Base-by-base conservation (phyloP, 2,113 vertebrate species). In the Corapipo altera region DNA sequence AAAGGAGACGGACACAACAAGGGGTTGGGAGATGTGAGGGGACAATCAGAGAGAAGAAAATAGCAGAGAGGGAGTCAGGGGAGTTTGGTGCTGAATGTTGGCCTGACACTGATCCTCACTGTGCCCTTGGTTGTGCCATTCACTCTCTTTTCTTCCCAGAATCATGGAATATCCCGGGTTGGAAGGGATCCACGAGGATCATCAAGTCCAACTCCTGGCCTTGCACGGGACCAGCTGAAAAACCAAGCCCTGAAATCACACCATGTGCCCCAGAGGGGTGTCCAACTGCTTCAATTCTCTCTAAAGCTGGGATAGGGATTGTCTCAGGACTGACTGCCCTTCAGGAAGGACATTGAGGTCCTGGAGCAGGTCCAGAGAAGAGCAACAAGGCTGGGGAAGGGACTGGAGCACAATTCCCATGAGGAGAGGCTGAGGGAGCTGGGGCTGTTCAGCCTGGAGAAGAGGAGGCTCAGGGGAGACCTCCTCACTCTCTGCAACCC, bases 241-340 rank as follows among this genome's bases (percentile, higher is more conserved):
- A 27, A 51, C 6, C 26, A 41, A 41, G 17, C 5, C 61, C 37
- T 28, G 6, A 64, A 30, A 9, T 20, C 61, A 13, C 61, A 30
- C 27, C 57, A 14, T 8, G 8, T 6, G 39, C 37, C 59, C 12
- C 7, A 15, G 35, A 19, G 16, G 3, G 15, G 41, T 21, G 27
- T 43, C 39, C 61, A 64, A 21, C 30, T 14, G 17, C 27, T 52
- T 16, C 1, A 0, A 15, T 71, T 39, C 13, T 57, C 24, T 27
- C n/a, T 51, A 14, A 46, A 55, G 27, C 14, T 27, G 30, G 24
- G 11, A 2, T 35, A n/a, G 32, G 17, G 17, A n/a, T 35, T 16
- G 9, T 3, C 12, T 48, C 37, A 59, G 43, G 44, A 43, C 11
- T 1, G 0, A 37, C 15, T 22, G 19, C 1, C 30, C 5, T 64